Percentiles rank a stretch among this genome's conserved stretches.
These are phyloP conservation scores for Discoglossus pictus DNA, from an alignment of 2,797 vertebrate species.

Conservation along the genomic window DNA sequence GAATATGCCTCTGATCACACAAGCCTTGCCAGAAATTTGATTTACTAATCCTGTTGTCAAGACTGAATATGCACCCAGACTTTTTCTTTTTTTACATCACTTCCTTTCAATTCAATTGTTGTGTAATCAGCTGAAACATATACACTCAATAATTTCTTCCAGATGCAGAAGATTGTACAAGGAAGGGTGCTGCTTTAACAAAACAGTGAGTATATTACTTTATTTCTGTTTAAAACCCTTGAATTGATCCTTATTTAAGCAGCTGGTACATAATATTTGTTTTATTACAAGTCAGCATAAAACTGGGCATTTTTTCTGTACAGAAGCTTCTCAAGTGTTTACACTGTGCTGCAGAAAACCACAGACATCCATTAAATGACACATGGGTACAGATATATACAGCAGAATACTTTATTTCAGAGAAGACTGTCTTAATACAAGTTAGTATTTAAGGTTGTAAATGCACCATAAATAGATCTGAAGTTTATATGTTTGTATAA, in stretches of 20 bases:
- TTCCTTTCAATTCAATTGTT: conserved; percentile 9
- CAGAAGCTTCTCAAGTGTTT: neutral
- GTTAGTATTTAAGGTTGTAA: no score
- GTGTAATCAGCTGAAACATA: conserved; percentile 4
- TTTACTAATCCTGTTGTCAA: conserved; percentile 1
- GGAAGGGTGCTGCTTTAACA: neutral
- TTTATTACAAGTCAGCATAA: no score
- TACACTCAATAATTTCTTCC: neutral
- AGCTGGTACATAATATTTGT: no score
- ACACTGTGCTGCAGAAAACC: neutral
- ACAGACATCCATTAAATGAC: neutral
- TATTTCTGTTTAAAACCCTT: neutral
- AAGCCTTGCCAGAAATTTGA: neutral
- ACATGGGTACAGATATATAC: no score
- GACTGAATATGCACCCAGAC: neutral
- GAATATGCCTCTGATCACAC: neutral
- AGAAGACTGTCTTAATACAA: no score
- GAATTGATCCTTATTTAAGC: no score
- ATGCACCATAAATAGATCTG: no score
- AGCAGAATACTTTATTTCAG: no score
- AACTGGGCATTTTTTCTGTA: no score
- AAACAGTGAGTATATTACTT: conserved; percentile 22
- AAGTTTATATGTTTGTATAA: no score
- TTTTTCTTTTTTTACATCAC: conserved; percentile 15
- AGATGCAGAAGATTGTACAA: neutral